Evolutionary conservation across 1,140 invertebrate species (phyloP).

Genomic region (Lordiphosa clarofinis): DNA sequence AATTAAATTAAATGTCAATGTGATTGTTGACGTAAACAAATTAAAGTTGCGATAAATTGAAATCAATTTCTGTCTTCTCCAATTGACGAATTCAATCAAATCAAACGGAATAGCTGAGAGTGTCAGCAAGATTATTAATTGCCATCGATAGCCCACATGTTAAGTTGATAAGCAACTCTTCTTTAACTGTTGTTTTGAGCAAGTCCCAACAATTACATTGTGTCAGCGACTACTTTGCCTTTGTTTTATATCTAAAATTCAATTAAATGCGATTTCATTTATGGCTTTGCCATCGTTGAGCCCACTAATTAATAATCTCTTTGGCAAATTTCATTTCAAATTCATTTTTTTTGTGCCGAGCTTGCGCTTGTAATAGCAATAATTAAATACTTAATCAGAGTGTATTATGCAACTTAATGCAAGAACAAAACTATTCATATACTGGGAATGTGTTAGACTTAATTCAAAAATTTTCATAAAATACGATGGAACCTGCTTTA

Average conservation of each 20-base stretch:
- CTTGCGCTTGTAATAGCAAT: constrained; percentile 17
- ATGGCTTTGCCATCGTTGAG: constrained; percentile 22
- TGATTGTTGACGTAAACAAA: constrained; percentile 23
- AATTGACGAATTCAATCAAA: too few species aligned
- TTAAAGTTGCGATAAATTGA: constrained; percentile 13
- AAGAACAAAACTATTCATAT: too few species aligned
- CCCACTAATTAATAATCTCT: constrained; percentile 44
- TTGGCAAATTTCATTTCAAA: constrained; percentile 36
- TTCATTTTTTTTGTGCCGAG: constrained; percentile 34
- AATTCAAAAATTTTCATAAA: too few species aligned
- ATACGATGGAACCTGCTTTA: too few species aligned
- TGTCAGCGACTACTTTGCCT: constrained; percentile 1
- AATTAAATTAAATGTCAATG: constrained; percentile 33
- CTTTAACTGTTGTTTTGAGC: too few species aligned
- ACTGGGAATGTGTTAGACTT: too few species aligned
- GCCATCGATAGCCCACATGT: too few species aligned
- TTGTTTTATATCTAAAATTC: constrained; percentile 38
- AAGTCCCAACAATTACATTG: constrained; percentile 2
- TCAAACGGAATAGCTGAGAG: too few species aligned
- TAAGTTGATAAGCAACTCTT: too few species aligned
- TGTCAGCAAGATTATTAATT: too few species aligned
- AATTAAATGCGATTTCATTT: constrained; percentile 43
- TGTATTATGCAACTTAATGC: constrained; percentile 13
- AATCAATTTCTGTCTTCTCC: constrained; percentile 3
- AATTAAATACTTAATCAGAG: constrained; percentile 52